Evolutionary conservation across 2,888 invertebrate species (phyloP).

Genomic region (Diaprepes abbreviatus): DNA sequence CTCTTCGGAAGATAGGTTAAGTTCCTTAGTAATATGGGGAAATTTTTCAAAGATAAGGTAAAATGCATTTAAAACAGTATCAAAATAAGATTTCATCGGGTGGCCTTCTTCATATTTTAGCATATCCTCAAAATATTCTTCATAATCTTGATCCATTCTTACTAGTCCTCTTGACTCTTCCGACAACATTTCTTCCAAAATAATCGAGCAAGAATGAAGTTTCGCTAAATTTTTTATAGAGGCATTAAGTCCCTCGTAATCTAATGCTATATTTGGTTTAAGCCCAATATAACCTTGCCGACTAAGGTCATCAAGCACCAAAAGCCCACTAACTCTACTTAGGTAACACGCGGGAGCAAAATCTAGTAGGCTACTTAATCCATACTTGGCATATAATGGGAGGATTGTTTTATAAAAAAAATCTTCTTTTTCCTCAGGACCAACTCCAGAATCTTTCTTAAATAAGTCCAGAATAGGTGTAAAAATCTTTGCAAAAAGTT

Average conservation of each 20-base stretch:
- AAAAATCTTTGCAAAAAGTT: conserved; percentile 33
- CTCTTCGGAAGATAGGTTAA: conserved; percentile 26
- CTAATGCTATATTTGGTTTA: conserved; percentile 24
- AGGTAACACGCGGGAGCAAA: conserved; percentile 62
- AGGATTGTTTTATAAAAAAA: conserved; percentile 66
- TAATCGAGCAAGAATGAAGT: conserved; percentile 53
- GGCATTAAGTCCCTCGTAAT: conserved; percentile 46
- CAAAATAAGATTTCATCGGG: not conserved
- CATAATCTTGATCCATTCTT: conserved; percentile 51
- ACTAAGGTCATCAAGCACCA: conserved; percentile 65
- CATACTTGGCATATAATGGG: conserved; percentile 59
- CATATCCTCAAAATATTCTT: conserved; percentile 40
- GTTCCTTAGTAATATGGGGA: conserved; percentile 36
- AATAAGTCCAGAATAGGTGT: not conserved
- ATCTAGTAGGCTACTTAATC: conserved; percentile 51
- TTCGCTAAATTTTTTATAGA: not conserved
- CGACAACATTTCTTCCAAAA: conserved; percentile 57
- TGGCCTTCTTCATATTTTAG: not conserved
- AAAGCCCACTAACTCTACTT: conserved; percentile 56
- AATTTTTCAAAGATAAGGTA: conserved; percentile 40
- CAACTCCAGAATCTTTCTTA: conserved; percentile 7
- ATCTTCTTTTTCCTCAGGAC: conserved; percentile 51
- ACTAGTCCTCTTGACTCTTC: conserved; percentile 45
- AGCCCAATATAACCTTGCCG: conserved; percentile 38
- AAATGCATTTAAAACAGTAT: conserved; percentile 10